A percentile compares a stretch with the other conserved stretches of the same genome.
phyloP scores from a whole-genome alignment of 2,797 vertebrate species.

The Nothura maculosa region DNA sequence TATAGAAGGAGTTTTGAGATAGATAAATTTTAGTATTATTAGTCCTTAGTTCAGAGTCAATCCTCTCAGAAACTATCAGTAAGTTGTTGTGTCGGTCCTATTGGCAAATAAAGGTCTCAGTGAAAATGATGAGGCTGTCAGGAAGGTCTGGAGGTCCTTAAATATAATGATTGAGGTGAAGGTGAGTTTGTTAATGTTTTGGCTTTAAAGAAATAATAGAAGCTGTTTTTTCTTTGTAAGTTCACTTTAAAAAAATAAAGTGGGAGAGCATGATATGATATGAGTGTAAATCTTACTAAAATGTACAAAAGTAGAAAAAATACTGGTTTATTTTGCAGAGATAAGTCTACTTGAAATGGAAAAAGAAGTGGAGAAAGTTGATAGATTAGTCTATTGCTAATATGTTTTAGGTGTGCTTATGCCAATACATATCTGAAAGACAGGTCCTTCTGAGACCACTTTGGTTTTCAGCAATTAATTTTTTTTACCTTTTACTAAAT shows the following conservation, averaged over 20 bases:
- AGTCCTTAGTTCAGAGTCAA: neutral
- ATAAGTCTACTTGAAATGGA: neutral
- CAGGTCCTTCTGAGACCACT: slow-evolving; percentile 1
- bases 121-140: neutral
- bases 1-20: neutral
- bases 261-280: neutral
- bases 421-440: neutral
- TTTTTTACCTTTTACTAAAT: neutral
- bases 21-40: neutral
- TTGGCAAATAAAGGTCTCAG: neutral
- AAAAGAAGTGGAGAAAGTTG: neutral
- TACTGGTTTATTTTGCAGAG: neutral
- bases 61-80: neutral
- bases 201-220: neutral
- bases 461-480: slow-evolving; percentile 1
- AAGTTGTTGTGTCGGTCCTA: neutral
- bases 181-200: neutral
- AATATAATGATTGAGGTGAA: neutral
- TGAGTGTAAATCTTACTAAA: neutral
- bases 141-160: neutral
- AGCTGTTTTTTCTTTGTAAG: too few species aligned
- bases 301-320: neutral
- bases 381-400: neutral
- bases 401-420: neutral
- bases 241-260: neutral